phyloP scores from a whole-genome alignment of 2,888 invertebrate genomes.

The Sepioteuthis lessoniana region DNA sequence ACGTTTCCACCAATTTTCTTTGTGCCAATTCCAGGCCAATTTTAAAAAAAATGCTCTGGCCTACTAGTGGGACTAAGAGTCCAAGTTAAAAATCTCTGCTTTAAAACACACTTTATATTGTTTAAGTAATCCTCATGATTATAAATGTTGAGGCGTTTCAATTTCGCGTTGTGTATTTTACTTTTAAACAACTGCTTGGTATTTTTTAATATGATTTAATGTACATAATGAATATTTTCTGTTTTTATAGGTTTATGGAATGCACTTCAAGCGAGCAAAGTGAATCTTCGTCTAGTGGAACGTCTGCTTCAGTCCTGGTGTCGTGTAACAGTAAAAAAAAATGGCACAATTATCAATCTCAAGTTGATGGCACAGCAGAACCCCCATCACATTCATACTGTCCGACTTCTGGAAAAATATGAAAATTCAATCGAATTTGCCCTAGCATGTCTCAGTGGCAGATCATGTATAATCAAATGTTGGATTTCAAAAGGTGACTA shows the following conservation, averaged over 20 bases:
- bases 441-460: slow-evolving; percentile 66
- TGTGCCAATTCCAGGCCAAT: no score
- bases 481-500: slow-evolving; percentile 64
- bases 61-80: no score
- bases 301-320: slow-evolving; percentile 65
- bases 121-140: no score
- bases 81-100: no score
- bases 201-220: no score
- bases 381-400: slow-evolving; percentile 61
- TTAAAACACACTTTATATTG: no score
- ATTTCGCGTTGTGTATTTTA: no score
- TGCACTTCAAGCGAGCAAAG: slow-evolving; percentile 59
- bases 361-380: slow-evolving; percentile 61
- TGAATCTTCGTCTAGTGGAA: slow-evolving; percentile 61
- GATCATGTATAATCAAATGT: slow-evolving; percentile 62
- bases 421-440: slow-evolving; percentile 68
- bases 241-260: slow-evolving; percentile 60
- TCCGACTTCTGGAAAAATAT: slow-evolving; percentile 64
- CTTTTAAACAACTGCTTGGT: no score
- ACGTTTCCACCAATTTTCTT: no score
- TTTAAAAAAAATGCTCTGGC: no score
- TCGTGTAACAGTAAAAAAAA: slow-evolving; percentile 60
- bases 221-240: not conserved
- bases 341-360: slow-evolving; percentile 63
- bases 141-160: no score